phyloP scores from a whole-genome alignment of 2,888 invertebrate genomes.

The Rotaria magnacalcarata region DNA sequence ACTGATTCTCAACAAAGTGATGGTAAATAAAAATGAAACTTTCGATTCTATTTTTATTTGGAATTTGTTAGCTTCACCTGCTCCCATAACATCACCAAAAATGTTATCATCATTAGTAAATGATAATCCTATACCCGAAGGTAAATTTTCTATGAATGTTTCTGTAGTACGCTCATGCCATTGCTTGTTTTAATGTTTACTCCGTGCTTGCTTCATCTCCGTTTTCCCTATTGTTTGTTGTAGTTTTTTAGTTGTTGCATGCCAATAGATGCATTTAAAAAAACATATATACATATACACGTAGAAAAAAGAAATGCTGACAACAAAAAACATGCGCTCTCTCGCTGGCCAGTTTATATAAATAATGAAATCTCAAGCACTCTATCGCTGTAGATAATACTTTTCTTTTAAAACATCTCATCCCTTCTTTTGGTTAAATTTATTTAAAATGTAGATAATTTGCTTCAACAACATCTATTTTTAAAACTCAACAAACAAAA shows the following conservation, averaged over 20 bases:
- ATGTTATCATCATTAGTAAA: neutral
- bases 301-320: neutral
- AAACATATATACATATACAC: neutral
- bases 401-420: neutral
- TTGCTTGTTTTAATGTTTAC: neutral
- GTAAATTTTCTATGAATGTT: neutral
- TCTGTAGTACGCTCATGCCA: neutral
- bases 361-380: neutral
- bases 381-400: neutral
- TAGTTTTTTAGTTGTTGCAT: constrained; percentile 1
- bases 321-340: constrained; percentile 5
- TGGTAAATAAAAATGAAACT: neutral
- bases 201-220: neutral
- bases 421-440: neutral
- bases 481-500: constrained; percentile 18
- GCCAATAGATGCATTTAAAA: neutral
- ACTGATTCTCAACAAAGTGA: constrained; percentile 31
- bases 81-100: neutral
- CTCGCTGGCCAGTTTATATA: constrained; percentile 1
- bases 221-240: constrained; percentile 15
- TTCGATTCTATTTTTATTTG: too few relatives aligned
- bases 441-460: neutral
- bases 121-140: neutral
- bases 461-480: neutral
- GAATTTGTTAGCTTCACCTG: neutral